phyloP scores from a whole-genome alignment of 2,797 vertebrate genomes.

The Bradypodion ventrale region DNA sequence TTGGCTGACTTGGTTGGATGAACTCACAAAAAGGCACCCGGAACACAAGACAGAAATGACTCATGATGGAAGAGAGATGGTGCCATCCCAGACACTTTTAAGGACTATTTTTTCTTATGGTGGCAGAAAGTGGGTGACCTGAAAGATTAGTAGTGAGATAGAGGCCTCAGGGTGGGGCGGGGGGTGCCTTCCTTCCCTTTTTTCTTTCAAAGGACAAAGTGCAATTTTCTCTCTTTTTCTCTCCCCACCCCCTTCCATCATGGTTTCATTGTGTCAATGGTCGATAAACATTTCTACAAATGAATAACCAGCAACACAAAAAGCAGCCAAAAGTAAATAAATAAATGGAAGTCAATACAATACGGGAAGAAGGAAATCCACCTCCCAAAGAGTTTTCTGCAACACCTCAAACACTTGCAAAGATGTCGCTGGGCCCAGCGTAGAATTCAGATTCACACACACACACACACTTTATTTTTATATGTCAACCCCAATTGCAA shows the following conservation, averaged over 20 bases:
- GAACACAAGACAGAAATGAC: neutral
- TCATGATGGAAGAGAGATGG: slow-evolving; percentile 49
- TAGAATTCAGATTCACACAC: neutral
- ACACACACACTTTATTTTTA: neutral
- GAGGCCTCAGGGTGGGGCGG: slow-evolving; percentile 51
- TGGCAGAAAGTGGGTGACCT: slow-evolving; percentile 42
- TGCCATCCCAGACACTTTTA: slow-evolving; percentile 58
- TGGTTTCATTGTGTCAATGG: slow-evolving; percentile 63
- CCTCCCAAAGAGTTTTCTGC: slow-evolving; percentile 57
- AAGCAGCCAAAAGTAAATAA: neutral
- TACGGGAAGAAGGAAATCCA: slow-evolving; percentile 61
- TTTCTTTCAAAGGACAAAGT: slow-evolving; percentile 65
- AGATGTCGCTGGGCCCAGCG: slow-evolving; percentile 42
- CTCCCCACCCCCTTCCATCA: slow-evolving; percentile 42
- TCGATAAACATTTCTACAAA: slow-evolving; percentile 78
- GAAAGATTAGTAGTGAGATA: slow-evolving; percentile 52
- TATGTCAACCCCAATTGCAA: slow-evolving; percentile 34
- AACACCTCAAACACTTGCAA: slow-evolving; percentile 52
- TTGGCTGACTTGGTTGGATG: slow-evolving; percentile 47
- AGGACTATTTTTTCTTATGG: slow-evolving; percentile 42
- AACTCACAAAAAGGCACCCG: slow-evolving; percentile 57
- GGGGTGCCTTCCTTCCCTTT: too few relatives aligned
- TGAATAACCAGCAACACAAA: slow-evolving; percentile 68
- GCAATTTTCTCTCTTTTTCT: slow-evolving; percentile 64
- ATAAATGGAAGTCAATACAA: neutral